Evolutionary conservation across 2,888 invertebrate species (phyloP).

Genomic region (Sussaba pulchella): DNA sequence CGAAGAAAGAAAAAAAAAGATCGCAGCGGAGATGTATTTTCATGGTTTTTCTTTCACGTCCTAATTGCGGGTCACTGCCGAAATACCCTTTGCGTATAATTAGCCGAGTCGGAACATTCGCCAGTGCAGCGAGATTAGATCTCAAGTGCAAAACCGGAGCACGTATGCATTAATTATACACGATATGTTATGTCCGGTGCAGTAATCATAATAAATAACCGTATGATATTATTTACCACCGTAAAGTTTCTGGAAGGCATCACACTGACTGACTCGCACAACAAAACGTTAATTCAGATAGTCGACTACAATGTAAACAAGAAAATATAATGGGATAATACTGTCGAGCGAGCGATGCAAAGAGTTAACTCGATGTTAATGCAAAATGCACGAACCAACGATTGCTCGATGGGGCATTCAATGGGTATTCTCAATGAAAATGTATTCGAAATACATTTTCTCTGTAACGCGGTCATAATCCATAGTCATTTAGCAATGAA

Average conservation of each 20-base stretch:
- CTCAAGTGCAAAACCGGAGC: background rate
- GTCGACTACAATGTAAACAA: background rate
- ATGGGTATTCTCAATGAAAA: too few relatives aligned
- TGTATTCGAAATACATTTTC: too few relatives aligned
- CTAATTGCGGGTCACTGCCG: background rate
- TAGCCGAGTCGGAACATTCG: background rate
- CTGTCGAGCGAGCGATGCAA: background rate
- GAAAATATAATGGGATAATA: constrained; percentile 22
- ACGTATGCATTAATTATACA: constrained; percentile 15
- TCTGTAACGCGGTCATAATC: too few relatives aligned
- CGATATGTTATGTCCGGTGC: constrained; percentile 9
- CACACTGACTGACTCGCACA: background rate
- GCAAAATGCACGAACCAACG: constrained; percentile 12
- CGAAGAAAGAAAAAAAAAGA: background rate
- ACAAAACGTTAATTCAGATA: constrained; percentile 18
- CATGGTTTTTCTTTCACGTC: background rate
- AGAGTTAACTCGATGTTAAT: constrained; percentile 27
- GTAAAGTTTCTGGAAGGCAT: constrained; percentile 23
- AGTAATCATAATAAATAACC: constrained; percentile 15
- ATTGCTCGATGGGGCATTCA: too few relatives aligned
- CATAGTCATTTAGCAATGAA: too few relatives aligned
- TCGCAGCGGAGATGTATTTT: background rate
- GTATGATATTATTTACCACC: constrained; percentile 10
- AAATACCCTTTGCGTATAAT: constrained; percentile 4
- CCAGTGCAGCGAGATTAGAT: background rate